Evolutionary conservation across 2,888 invertebrate species (phyloP).

Genomic region (Cetonia aurata): DNA sequence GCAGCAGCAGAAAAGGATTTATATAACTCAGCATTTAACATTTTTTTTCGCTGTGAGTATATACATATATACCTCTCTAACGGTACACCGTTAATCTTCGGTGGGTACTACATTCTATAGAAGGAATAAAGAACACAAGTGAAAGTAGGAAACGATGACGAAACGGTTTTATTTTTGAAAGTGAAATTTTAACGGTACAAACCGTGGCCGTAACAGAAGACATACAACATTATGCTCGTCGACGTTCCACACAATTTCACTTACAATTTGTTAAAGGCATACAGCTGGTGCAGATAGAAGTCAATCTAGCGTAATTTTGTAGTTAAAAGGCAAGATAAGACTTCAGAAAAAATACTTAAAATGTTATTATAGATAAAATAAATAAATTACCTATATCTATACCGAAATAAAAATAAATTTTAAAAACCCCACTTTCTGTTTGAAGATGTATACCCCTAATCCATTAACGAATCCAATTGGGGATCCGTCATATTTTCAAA

Average conservation of each 20-base stretch:
- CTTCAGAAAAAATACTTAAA: too few relatives aligned
- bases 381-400: too few relatives aligned
- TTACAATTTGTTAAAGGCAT: neutral
- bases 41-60: constrained; percentile 1
- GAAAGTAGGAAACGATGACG: constrained; percentile 50
- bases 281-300: too few relatives aligned
- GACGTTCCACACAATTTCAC: neutral
- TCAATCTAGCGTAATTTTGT: too few relatives aligned
- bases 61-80: constrained; percentile 15
- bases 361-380: too few relatives aligned
- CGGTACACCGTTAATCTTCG: constrained; percentile 40
- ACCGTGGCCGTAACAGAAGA: constrained; percentile 26
- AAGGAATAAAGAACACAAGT: constrained; percentile 41
- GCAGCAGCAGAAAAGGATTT: constrained; percentile 13
- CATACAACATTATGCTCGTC: neutral
- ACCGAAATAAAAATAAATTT: too few relatives aligned
- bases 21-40: constrained; percentile 32
- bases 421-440: too few relatives aligned
- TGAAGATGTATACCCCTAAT: too few relatives aligned
- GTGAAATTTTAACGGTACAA: constrained; percentile 50
- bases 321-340: too few relatives aligned
- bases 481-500: too few relatives aligned
- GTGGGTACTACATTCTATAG: constrained; percentile 38
- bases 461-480: too few relatives aligned
- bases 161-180: constrained; percentile 53